Base-by-base conservation (phyloP, 2,888 invertebrate genomes). In the Melitaea athalia region DNA sequence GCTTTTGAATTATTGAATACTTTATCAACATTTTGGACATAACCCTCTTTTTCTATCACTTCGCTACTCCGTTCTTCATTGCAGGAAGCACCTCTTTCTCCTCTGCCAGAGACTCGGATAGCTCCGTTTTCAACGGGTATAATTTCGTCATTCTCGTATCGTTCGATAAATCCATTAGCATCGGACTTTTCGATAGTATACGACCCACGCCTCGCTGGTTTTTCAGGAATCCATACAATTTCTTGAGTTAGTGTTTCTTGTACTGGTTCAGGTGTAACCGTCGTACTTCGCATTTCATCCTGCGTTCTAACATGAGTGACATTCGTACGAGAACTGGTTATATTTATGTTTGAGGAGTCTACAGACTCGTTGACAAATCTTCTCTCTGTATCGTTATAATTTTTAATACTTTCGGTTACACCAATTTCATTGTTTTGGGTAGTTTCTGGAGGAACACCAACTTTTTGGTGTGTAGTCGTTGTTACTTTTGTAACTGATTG, bases 161-260 rank as follows among this genome's bases (percentile, higher is more conserved):
- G 79, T 76, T 92, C 90, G 50, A 83, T 76, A 70, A 84, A 88
- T 53, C 83, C 81, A 43, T 81, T 81, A 8, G 80, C 87, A 52
- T 88, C 87, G 7, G 82, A 75, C 64, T 82, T 91, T 59, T 92
- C 92, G 59, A 92, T 91, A 0, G 92, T 92, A 73, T 92, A 92
- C 1, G 92, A 92, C 12, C 89, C 91, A 14, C 92, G 86, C 31
- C 92, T 90, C 31, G 83, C 77, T 0, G 79, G 79, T 70, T 87
- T 83, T 71, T 92, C 91, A 1, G 91, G 91, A 17, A 92, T 78
- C 91, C 91, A 92, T 49, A 92, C 86, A 31, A 92, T 84, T 64
- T 92, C 92, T 76, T 90, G 89, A 12, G 87, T 84, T 57, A 92
- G 76, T 61, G 81, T 83, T 75, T 92, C 91, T 70, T 86, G 87